These are phyloP conservation scores for Oncorhynchus nerka DNA, from an alignment of 2,113 vertebrate species.

Conservation along the genomic window DNA sequence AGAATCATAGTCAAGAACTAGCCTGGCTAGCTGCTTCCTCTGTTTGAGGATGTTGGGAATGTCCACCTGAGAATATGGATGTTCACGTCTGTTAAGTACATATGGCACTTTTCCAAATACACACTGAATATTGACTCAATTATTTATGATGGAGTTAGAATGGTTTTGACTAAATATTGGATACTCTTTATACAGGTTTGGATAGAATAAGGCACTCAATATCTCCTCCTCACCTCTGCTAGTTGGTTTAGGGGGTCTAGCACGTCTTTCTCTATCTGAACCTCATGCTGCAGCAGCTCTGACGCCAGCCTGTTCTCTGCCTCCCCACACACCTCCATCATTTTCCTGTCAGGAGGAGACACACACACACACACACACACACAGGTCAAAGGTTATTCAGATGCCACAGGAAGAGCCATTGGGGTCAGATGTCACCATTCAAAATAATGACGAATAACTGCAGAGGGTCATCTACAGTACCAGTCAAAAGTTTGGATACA, in stretches of 20 bases:
- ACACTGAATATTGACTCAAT: not conserved
- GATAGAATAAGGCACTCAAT: not conserved
- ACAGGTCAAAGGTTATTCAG: constrained; percentile 69
- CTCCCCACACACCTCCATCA: constrained; percentile 93
- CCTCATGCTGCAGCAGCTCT: constrained; percentile 89
- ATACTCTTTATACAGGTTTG: no score
- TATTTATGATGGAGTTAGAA: not conserved
- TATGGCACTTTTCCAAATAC: not conserved
- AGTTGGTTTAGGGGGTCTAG: constrained; percentile 87
- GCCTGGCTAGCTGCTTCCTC: constrained; percentile 91
- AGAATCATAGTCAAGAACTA: constrained; percentile 97
- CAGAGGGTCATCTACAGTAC: no score
- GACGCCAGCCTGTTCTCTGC: constrained; percentile 92
- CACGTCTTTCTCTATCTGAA: constrained; percentile 92
- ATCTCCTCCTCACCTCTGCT: constrained; percentile 85
- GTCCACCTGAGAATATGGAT: constrained; percentile 76
- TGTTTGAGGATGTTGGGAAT: constrained; percentile 98
- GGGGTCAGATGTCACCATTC: not conserved
- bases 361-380: constrained; percentile 29
- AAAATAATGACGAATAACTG: no score
- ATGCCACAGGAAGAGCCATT: not conserved
- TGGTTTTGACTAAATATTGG: no score
- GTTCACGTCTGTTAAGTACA: not conserved
- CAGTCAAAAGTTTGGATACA: no score
- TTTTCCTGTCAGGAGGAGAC: constrained; percentile 77